phyloP scores from a whole-genome alignment of 2,113 vertebrate species.

The Silurus asotus region DNA sequence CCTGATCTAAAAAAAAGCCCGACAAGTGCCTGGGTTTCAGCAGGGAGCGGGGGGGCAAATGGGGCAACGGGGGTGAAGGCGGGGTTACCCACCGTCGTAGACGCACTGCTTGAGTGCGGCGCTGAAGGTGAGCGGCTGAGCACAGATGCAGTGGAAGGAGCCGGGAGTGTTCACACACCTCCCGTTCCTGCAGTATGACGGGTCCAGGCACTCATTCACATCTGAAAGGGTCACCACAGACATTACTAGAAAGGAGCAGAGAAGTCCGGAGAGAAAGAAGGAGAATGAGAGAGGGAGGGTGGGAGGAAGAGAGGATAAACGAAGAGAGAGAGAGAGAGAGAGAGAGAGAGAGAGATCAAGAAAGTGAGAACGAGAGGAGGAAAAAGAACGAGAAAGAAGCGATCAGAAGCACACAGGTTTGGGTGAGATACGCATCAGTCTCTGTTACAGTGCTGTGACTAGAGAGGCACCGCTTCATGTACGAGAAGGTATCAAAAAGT shows the following conservation, averaged over 20 bases:
- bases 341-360: slow-evolving; percentile 25
- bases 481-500: too few species aligned
- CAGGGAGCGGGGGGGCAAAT: too few species aligned
- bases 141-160: slow-evolving; percentile 87
- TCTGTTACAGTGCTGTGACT: neutral
- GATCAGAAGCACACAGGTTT: slow-evolving; percentile 55
- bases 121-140: slow-evolving; percentile 82
- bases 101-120: slow-evolving; percentile 81
- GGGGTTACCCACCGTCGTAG: slow-evolving; percentile 79
- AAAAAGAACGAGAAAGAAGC: slow-evolving; percentile 46
- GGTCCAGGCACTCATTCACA: slow-evolving; percentile 88
- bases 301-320: slow-evolving; percentile 7
- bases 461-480: too few species aligned
- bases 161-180: slow-evolving; percentile 86
- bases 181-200: slow-evolving; percentile 84
- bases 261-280: slow-evolving; percentile 27
- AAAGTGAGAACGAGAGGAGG: neutral
- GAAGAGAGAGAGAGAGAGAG: slow-evolving; percentile 9
- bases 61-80: neutral
- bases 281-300: slow-evolving; percentile 26
- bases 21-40: neutral
- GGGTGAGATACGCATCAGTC: slow-evolving; percentile 34
- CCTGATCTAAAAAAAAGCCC: slow-evolving; percentile 28
- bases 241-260: slow-evolving; percentile 59
- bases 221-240: slow-evolving; percentile 82